Evolutionary conservation across 2,888 invertebrate genomes (phyloP), one percentile per base, ranked within the genome.

Genomic region (Limenitis camilla): DNA sequence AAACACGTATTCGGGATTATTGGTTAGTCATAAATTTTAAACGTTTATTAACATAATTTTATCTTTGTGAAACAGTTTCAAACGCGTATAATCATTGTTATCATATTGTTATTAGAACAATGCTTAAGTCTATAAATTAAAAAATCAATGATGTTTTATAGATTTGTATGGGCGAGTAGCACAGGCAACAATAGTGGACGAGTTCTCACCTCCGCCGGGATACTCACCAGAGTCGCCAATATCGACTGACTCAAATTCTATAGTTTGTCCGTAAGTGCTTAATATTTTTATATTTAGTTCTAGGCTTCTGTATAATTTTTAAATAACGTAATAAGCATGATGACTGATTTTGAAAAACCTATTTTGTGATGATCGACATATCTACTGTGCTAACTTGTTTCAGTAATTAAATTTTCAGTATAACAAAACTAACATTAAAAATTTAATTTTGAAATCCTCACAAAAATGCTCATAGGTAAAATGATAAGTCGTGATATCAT

Each of bases 121-220:
- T n/a, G n/a, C n/a, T n/a, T n/a, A n/a, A n/a, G n/a, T n/a, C n/a
- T n/a, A n/a, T n/a, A n/a, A n/a, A n/a, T n/a, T n/a, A n/a, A n/a
- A n/a, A n/a, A n/a, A n/a, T n/a, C n/a, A n/a, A n/a, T n/a, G n/a
- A 19, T 44, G 19, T 27, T 33, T 53, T 49, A 1, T 39, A 81
- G 98, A 98, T 89, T 85, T 98, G 57, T 97, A 97, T 71, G 98
- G 98, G 0, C 96, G 97, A 71, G 97, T 97, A 42, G 96, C 96
- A 0, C 96, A 97, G 76, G 96, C 95, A 0, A 95, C 96, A 2
- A 95, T 98, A 49, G 91, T 95, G 8, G 93, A 94, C 63, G 89
- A 89, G 35, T 91, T 91, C 49, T 92, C 91, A 63, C 92, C 92
- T 56, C 92, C 91, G 36, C 70, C 70, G 0, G 54, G 65, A 0